phyloP scores from a whole-genome alignment of 1,140 invertebrate species.

The Bombus breviceps region DNA sequence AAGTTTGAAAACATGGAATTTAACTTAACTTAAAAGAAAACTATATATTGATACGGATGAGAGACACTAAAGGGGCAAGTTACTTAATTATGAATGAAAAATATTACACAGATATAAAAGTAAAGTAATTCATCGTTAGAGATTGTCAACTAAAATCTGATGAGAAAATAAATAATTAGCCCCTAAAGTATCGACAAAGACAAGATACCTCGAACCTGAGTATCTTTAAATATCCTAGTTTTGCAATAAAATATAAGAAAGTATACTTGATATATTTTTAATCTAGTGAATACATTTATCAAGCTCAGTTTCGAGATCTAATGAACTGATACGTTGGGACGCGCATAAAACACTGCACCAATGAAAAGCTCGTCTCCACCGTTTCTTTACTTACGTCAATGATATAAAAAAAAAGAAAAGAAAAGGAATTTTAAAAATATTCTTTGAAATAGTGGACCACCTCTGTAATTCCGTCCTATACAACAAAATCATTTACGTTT shows the following conservation, averaged over 20 bases:
- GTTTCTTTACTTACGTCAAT: conserved; percentile 20
- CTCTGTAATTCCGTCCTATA: conserved; percentile 55
- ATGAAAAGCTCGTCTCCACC: conserved; percentile 48
- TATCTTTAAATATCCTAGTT: neutral
- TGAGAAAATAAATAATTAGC: neutral
- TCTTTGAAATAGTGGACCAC: conserved; percentile 72
- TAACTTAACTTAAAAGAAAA: neutral
- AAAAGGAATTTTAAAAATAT: conserved; percentile 26
- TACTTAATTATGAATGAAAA: neutral
- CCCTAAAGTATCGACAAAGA: conserved; percentile 16
- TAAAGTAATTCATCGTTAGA: neutral
- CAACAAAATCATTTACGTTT: neutral
- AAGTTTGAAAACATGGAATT: neutral
- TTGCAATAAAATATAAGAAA: neutral
- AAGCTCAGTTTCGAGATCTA: conserved; percentile 52
- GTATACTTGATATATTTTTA: too few relatives aligned
- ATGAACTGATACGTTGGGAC: conserved; percentile 38
- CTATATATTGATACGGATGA: neutral
- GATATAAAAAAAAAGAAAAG: neutral
- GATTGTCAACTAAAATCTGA: neutral
- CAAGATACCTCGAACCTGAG: conserved; percentile 55
- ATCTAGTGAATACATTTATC: neutral
- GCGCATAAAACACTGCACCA: conserved; percentile 75
- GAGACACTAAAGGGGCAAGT: conserved; percentile 11
- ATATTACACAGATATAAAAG: too few relatives aligned